Evolutionary conservation across 1,140 invertebrate genomes (phyloP).

Genomic region (Leptestheria dahalacensis): DNA sequence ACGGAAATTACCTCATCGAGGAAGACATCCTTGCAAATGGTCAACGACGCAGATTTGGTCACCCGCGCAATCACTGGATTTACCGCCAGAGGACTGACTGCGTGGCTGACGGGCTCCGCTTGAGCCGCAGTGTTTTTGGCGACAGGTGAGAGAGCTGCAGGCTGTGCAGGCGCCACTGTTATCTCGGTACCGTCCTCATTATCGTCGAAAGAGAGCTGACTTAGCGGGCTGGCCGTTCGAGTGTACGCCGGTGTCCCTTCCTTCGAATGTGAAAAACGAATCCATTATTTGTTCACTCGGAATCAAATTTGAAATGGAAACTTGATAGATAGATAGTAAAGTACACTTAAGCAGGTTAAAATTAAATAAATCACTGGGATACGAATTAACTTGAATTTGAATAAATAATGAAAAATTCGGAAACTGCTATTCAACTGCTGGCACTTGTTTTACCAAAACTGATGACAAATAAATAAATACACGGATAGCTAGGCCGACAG

Average conservation of each 20-base stretch:
- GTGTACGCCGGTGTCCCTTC: constrained; percentile 22
- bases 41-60: constrained; percentile 15
- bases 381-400: too few relatives aligned
- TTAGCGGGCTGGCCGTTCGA: constrained; percentile 14
- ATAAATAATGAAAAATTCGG: too few relatives aligned
- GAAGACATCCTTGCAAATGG: constrained; percentile 24
- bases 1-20: constrained; percentile 18
- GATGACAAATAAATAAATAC: too few relatives aligned
- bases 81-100: neutral
- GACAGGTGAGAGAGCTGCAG: neutral
- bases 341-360: too few relatives aligned
- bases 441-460: too few relatives aligned
- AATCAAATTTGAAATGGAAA: too few relatives aligned
- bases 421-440: too few relatives aligned
- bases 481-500: too few relatives aligned
- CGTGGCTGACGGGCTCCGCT: neutral
- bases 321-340: too few relatives aligned
- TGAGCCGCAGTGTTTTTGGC: neutral
- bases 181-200: constrained; percentile 16
- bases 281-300: too few relatives aligned
- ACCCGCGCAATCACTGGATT: neutral
- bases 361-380: too few relatives aligned
- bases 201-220: constrained; percentile 21
- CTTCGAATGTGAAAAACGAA: constrained; percentile 16
- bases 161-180: neutral